These are phyloP conservation scores for Pipistrellus nathusii DNA, from an alignment of 2,797 vertebrate genomes.

Conservation along the genomic window DNA sequence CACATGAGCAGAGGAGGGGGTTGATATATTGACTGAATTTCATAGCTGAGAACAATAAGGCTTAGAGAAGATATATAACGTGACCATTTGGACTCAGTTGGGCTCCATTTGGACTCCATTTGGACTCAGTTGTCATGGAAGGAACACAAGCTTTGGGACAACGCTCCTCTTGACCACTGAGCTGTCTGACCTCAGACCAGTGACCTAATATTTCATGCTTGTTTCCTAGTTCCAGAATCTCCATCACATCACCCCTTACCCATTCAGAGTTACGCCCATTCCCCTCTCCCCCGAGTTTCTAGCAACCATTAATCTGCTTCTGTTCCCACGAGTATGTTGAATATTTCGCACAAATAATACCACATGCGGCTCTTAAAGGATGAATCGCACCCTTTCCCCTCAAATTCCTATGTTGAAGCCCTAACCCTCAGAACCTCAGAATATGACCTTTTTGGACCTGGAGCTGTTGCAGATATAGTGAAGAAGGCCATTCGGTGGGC, in stretches of 20 bases:
- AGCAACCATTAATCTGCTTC: background rate
- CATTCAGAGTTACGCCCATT: background rate
- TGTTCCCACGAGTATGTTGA: background rate
- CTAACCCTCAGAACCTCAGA: background rate
- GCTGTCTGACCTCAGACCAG: background rate
- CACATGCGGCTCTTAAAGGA: background rate
- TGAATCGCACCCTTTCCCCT: background rate
- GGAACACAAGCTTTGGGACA: background rate
- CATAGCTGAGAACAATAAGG: background rate
- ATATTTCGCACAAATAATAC: rapidly evolving
- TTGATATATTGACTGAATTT: background rate
- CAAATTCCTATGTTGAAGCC: background rate
- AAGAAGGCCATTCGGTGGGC: background rate
- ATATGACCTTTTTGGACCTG: background rate
- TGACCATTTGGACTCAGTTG: background rate
- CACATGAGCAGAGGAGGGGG: background rate
- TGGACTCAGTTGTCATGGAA: background rate
- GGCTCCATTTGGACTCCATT: background rate
- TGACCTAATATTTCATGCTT: background rate
- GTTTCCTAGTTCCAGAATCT: background rate
- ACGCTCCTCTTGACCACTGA: background rate
- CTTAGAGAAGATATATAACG: background rate
- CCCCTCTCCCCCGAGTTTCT: background rate
- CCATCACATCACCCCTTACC: background rate
- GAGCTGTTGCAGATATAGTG: background rate